phyloP scores from a whole-genome alignment of 2,888 invertebrate species.

The Plutella xylostella region DNA sequence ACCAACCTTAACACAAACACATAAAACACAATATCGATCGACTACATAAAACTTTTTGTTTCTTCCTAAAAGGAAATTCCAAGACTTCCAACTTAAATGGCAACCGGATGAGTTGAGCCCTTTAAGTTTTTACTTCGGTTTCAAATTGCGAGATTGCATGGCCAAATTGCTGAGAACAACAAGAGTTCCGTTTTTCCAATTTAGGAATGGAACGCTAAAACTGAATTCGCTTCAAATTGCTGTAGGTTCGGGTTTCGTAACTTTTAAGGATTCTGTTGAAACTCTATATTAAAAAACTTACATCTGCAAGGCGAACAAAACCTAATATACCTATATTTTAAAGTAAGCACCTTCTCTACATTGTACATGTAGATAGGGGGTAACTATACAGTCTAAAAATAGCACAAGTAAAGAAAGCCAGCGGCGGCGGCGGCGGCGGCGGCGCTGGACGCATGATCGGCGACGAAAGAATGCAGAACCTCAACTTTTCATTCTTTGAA shows the following conservation, averaged over 20 bases:
- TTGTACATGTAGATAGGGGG: too few species aligned
- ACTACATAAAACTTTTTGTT: constrained; percentile 34
- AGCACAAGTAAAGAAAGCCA: constrained; percentile 25
- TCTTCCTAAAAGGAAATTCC: constrained; percentile 47
- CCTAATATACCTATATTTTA: too few species aligned
- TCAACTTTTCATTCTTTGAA: neutral
- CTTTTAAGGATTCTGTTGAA: too few species aligned
- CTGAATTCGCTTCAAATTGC: too few species aligned
- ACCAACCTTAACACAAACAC: constrained; percentile 29
- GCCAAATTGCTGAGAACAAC: neutral
- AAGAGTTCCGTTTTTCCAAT: neutral
- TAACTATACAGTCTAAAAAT: too few species aligned
- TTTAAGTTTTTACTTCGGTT: constrained; percentile 24
- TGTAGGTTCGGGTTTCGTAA: too few species aligned
- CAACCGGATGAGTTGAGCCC: constrained; percentile 37
- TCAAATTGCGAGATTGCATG: neutral
- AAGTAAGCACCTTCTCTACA: too few species aligned
- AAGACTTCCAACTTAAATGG: constrained; percentile 45
- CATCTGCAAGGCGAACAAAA: too few species aligned
- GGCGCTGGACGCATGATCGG: neutral
- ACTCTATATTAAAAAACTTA: too few species aligned
- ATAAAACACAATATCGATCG: constrained; percentile 25
- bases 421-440: constrained; percentile 47
- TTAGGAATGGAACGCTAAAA: too few species aligned
- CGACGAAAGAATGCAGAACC: neutral